phyloP scores from a whole-genome alignment of 2,888 invertebrate genomes.

The Stenodera caucasica region DNA sequence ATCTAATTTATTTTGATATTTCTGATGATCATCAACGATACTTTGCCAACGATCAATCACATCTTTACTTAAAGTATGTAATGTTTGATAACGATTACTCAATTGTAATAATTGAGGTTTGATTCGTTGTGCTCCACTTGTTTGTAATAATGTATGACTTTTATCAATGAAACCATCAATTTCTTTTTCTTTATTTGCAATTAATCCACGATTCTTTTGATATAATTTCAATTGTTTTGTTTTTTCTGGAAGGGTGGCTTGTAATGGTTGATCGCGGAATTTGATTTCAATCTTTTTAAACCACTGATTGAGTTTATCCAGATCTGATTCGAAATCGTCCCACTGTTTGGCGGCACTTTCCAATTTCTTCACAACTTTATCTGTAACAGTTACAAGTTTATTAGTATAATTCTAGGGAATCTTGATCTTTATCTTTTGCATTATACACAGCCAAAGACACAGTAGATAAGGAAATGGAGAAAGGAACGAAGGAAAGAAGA shows the following conservation, averaged over 20 bases:
- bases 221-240: slow-evolving; percentile 71
- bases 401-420: no score
- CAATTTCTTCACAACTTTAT: slow-evolving; percentile 72
- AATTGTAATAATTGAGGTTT: slow-evolving; percentile 87
- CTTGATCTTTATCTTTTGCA: no score
- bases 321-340: slow-evolving; percentile 81
- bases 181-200: slow-evolving; percentile 78
- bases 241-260: slow-evolving; percentile 81
- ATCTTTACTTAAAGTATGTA: slow-evolving; percentile 81
- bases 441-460: no score
- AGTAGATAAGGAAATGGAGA: no score
- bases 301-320: slow-evolving; percentile 84
- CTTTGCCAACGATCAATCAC: slow-evolving; percentile 82
- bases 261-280: slow-evolving; percentile 83
- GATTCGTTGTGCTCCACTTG: slow-evolving; percentile 81
- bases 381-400: slow-evolving; percentile 42
- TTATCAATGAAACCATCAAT: slow-evolving; percentile 88
- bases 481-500: no score
- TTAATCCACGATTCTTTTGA: slow-evolving; percentile 73
- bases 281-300: slow-evolving; percentile 80
- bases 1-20: slow-evolving; percentile 73
- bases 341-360: slow-evolving; percentile 77
- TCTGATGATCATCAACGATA: slow-evolving; percentile 80
- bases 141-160: slow-evolving; percentile 82
- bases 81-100: slow-evolving; percentile 81